phyloP scores from a whole-genome alignment of 2,888 invertebrate species.

The Acronicta psi region DNA sequence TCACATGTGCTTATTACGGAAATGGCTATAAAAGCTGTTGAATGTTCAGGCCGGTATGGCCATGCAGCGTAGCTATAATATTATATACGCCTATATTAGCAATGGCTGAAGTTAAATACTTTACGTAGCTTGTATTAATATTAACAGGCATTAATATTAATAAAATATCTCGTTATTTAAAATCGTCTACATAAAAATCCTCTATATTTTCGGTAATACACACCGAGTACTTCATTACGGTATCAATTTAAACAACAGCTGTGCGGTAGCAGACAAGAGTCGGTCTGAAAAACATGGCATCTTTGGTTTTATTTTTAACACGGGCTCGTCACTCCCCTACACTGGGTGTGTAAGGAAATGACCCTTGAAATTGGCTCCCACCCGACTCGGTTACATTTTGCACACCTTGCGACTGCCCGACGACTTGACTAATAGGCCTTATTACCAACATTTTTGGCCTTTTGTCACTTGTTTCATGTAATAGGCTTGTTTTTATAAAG shows the following conservation, averaged over 20 bases:
- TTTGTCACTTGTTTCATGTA: conserved; percentile 75
- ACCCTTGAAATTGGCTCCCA: conserved; percentile 84
- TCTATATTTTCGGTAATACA: conserved; percentile 26
- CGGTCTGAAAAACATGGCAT: conserved; percentile 56
- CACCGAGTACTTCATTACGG: conserved; percentile 49
- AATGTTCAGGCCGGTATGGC: conserved; percentile 5
- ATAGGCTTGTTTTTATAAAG: conserved; percentile 62
- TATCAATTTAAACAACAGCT: conserved; percentile 70
- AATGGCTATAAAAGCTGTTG: conserved; percentile 48
- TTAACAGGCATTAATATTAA: conserved; percentile 29
- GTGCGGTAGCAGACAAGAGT: conserved; percentile 58
- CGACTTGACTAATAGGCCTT: conserved; percentile 81
- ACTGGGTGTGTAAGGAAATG: conserved; percentile 82
- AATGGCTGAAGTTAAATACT: conserved; percentile 21
- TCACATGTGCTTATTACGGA: conserved; percentile 58
- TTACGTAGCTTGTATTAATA: conserved; percentile 4
- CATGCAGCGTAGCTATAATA: conserved; percentile 5
- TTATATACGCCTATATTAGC: conserved; percentile 9
- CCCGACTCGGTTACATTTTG: conserved; percentile 76
- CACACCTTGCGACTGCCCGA: conserved; percentile 78
- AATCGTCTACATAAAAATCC: conserved; percentile 24
- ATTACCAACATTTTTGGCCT: conserved; percentile 75
- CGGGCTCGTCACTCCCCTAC: conserved; percentile 59
- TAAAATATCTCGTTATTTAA: conserved; percentile 40
- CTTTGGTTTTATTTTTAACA: conserved; percentile 73